These are phyloP conservation scores for Parauchenoglanis punctatus DNA, from an alignment of 2,797 vertebrate species.

Conservation along the genomic window DNA sequence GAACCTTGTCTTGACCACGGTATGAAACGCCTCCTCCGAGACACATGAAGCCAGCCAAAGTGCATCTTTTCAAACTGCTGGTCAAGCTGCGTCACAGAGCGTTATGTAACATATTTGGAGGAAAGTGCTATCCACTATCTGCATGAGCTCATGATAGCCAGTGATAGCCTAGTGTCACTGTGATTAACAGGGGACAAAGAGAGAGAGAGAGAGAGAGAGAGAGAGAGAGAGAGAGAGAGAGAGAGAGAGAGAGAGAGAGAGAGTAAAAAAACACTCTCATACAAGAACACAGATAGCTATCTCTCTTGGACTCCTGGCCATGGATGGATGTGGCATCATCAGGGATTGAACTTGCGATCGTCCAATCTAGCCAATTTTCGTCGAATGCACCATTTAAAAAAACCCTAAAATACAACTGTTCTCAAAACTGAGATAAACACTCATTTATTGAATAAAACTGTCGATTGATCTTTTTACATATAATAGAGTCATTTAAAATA, in stretches of 20 bases:
- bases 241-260: not conserved
- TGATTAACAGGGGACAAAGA: not conserved
- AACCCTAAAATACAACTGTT: not conserved
- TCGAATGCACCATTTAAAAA: not conserved
- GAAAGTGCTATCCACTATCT: not conserved
- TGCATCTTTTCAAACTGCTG: not conserved
- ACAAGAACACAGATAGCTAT: no score
- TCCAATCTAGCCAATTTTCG: not conserved
- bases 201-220: not conserved
- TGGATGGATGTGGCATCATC: not conserved
- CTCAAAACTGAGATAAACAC: not conserved
- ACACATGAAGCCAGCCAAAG: not conserved
- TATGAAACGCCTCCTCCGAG: not conserved
- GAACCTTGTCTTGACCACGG: not conserved
- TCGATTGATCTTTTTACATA: not conserved
- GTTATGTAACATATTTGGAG: not conserved
- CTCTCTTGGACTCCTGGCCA: not conserved
- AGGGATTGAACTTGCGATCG: not conserved
- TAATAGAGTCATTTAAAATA: not conserved
- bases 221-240: no score
- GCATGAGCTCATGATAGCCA: not conserved
- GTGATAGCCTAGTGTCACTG: not conserved
- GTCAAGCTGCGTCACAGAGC: not conserved
- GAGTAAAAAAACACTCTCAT: no score
- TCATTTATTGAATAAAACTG: constrained; percentile 7